Percentiles rank a stretch among this genome's conserved stretches.
These are phyloP conservation scores for Hetaerina americana DNA, from an alignment of 1,140 invertebrate species.

Conservation along the genomic window DNA sequence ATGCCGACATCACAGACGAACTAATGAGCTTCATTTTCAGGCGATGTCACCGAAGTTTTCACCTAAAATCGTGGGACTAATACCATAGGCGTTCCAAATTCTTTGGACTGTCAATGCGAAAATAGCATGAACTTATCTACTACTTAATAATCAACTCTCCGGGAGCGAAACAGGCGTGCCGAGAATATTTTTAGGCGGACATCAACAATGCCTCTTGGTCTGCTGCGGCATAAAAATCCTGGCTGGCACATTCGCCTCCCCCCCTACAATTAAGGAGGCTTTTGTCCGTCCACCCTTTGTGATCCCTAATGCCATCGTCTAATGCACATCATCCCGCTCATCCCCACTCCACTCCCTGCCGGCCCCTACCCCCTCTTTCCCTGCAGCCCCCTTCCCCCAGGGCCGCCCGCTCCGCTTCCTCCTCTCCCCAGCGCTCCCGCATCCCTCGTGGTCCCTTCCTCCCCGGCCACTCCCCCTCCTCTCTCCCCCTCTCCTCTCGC, in stretches of 20 bases:
- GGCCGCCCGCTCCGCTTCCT: neutral
- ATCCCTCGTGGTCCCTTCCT: neutral
- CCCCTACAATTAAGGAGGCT: neutral
- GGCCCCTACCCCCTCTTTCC: neutral
- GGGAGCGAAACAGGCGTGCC: too few relatives aligned
- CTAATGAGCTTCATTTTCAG: too few relatives aligned
- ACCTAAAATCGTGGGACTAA: too few relatives aligned
- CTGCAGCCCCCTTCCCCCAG: neutral
- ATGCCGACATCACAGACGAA: too few relatives aligned
- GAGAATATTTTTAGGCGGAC: too few relatives aligned
- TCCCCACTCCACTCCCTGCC: neutral
- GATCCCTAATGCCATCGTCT: neutral
- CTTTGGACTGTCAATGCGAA: too few relatives aligned
- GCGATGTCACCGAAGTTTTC: too few relatives aligned
- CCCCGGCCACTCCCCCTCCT: neutral
- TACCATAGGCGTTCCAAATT: too few relatives aligned
- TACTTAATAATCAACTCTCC: too few relatives aligned
- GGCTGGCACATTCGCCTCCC: neutral
- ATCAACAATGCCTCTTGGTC: neutral
- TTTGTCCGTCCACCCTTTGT: neutral
- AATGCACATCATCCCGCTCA: neutral
- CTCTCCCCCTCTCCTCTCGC: neutral
- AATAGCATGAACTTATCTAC: too few relatives aligned
- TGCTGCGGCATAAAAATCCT: neutral
- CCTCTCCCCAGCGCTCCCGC: neutral